Conservation (phyloP, 2,797 vertebrate genomes). For the Phaenicophaeus curvirostris region DNA sequence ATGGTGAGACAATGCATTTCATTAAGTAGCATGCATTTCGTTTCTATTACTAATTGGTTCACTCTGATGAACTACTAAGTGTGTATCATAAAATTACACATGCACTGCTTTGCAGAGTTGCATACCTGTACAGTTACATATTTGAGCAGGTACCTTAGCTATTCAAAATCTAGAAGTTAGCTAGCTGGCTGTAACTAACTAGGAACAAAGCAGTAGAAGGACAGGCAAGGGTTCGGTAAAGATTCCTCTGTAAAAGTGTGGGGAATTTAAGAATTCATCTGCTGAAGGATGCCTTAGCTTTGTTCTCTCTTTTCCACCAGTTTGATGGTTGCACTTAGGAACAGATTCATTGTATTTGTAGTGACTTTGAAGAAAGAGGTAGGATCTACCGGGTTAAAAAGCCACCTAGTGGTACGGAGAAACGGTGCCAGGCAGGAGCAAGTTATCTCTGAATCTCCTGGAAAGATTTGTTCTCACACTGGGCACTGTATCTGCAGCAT, state of each 20-base stretch:
- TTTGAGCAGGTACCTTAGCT: not conserved
- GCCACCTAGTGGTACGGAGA: conserved; percentile 45
- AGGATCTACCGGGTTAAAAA: not conserved
- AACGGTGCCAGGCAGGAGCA: not conserved
- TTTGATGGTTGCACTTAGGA: not conserved
- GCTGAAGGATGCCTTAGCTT: not conserved
- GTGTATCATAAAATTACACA: not conserved
- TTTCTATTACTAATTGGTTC: not conserved
- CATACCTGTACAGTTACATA: not conserved
- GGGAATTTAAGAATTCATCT: not conserved
- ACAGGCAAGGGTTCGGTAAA: not conserved
- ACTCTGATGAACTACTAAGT: not conserved
- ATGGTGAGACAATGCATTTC: not conserved
- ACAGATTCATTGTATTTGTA: not conserved
- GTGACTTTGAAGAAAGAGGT: not conserved
- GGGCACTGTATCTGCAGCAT: not conserved
- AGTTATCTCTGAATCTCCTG: not conserved
- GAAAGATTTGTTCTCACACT: not conserved
- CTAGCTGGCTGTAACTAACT: not conserved
- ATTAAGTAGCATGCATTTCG: not conserved
- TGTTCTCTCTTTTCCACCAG: not conserved
- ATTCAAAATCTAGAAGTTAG: not conserved
- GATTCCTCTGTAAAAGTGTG: not conserved
- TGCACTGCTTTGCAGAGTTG: not conserved
- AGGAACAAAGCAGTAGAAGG: not conserved